A percentile compares a stretch with the other conserved stretches of the same genome.
These are phyloP conservation scores for Perodicticus potto DNA, from an alignment of 2,797 vertebrate genomes.

Conservation along the genomic window DNA sequence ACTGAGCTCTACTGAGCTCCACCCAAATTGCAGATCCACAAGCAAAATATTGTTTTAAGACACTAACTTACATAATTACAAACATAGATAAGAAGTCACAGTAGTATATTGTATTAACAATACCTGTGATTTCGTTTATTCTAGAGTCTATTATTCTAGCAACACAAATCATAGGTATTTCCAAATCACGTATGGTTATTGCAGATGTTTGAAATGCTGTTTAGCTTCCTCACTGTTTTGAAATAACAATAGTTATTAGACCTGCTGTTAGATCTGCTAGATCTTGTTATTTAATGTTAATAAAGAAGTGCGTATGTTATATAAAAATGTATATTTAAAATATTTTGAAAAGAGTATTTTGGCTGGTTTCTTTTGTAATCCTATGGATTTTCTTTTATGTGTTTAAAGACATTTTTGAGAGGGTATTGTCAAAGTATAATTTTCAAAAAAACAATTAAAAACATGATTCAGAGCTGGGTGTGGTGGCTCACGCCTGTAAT, in stretches of 20 bases:
- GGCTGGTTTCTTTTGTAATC: neutral
- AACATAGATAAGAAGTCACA: neutral
- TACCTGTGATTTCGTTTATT: neutral
- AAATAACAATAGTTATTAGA: neutral
- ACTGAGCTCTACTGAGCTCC: neutral
- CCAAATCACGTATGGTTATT: neutral
- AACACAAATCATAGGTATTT: slow-evolving; percentile 8
- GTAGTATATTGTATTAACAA: neutral
- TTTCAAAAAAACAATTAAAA: neutral
- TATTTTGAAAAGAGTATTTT: neutral
- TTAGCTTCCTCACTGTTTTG: neutral
- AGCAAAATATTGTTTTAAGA: neutral
- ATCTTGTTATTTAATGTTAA: neutral
- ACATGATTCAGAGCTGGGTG: neutral
- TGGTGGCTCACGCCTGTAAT: too few species aligned
- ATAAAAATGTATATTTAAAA: neutral
- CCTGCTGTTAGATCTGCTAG: neutral
- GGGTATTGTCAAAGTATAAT: neutral
- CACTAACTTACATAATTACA: neutral
- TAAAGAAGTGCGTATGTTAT: neutral
- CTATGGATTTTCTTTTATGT: neutral
- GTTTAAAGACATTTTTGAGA: neutral
- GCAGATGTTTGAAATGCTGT: neutral
- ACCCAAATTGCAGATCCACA: neutral
- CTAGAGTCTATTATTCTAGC: neutral